Percentiles rank a stretch among this genome's conserved stretches.
phyloP scores from a whole-genome alignment of 1,140 invertebrate genomes.

The Drosophila serrata region DNA sequence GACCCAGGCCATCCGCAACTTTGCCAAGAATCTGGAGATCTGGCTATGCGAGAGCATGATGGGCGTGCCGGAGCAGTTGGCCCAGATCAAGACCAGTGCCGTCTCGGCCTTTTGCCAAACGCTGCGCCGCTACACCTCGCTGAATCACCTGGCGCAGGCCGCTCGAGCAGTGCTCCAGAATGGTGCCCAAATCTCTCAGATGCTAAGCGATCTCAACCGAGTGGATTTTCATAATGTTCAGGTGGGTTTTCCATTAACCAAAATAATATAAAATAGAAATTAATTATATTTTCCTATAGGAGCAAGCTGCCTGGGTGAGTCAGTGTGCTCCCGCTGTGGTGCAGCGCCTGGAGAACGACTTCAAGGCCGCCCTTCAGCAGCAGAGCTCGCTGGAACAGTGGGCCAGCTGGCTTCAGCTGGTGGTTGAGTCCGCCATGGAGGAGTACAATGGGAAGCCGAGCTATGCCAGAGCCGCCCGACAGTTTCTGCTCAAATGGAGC shows the following conservation, averaged over 20 bases:
- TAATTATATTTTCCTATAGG: constrained; percentile 55
- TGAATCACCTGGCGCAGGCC: constrained; percentile 98
- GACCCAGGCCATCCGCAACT: constrained; percentile 97
- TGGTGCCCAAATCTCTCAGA: constrained; percentile 97
- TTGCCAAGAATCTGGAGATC: constrained; percentile 95
- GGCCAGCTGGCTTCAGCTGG: constrained; percentile 98
- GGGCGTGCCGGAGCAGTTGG: constrained; percentile 93
- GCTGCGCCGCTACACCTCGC: constrained; percentile 96
- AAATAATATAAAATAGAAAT: not conserved
- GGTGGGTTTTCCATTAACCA: constrained; percentile 85
- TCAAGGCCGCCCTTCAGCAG: constrained; percentile 96
- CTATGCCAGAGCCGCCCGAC: constrained; percentile 95
- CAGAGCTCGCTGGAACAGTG: constrained; percentile 98
- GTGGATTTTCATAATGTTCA: constrained; percentile 99
- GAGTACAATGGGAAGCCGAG: constrained; percentile 94
- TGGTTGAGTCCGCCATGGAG: constrained; percentile 94
- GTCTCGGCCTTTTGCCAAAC: constrained; percentile 98
- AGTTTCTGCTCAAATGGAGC: constrained; percentile 99
- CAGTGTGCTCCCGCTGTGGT: constrained; percentile 96
- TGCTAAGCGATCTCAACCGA: constrained; percentile 98
- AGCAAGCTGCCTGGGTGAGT: constrained; percentile 98
- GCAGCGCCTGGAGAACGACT: constrained; percentile 95
- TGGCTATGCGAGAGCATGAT: constrained; percentile 95
- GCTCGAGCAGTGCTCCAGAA: constrained; percentile 98
- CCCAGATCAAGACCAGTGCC: constrained; percentile 93